A percentile compares a stretch with the other conserved stretches of the same genome.
These are phyloP conservation scores for Carettochelys insculpta DNA, from an alignment of 2,113 vertebrate species.

Conservation along the genomic window DNA sequence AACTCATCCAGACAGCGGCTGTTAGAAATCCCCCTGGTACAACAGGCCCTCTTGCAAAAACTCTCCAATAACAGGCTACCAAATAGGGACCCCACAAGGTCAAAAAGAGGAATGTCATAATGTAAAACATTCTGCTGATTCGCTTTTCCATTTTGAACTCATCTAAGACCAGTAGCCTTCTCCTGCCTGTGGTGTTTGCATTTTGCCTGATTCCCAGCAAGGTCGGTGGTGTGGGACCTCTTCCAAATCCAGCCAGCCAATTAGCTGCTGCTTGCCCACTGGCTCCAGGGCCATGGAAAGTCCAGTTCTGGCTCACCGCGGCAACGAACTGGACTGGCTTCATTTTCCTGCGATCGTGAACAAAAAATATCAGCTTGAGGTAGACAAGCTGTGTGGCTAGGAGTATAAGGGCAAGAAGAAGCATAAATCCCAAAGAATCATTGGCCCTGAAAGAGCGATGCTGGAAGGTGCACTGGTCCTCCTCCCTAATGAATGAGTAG, in stretches of 20 bases:
- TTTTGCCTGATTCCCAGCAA: slow-evolving; percentile 98
- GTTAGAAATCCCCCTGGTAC: slow-evolving; percentile 98
- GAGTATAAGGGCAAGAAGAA: slow-evolving; percentile 97
- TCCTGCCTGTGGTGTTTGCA: slow-evolving; percentile 93
- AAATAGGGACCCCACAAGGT: slow-evolving; percentile 98
- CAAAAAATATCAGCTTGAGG: slow-evolving; percentile 99
- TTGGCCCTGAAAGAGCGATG: slow-evolving; percentile 99
- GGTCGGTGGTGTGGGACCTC: slow-evolving; percentile 98
- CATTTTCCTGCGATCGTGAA: slow-evolving; percentile 99
- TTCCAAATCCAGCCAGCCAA: slow-evolving; percentile 98
- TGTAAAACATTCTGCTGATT: slow-evolving; percentile 99
- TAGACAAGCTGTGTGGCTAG: slow-evolving; percentile 99
- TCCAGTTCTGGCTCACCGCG: slow-evolving; percentile 99
- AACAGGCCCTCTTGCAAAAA: slow-evolving; percentile 94
- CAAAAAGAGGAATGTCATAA: slow-evolving; percentile 99
- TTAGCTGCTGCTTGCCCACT: slow-evolving; percentile 98
- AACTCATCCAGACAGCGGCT: slow-evolving; percentile 99
- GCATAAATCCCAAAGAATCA: slow-evolving; percentile 99
- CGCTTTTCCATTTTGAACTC: slow-evolving; percentile 99
- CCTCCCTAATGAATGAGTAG: slow-evolving; percentile 97
- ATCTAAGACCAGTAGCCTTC: slow-evolving; percentile 96
- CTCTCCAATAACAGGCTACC: slow-evolving; percentile 99
- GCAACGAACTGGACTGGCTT: slow-evolving; percentile 99
- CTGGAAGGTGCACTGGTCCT: slow-evolving; percentile 99
- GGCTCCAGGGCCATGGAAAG: slow-evolving; percentile 97